Base-by-base conservation (phyloP, 2,797 vertebrate species). In the Brachyrhaphis roseni region DNA sequence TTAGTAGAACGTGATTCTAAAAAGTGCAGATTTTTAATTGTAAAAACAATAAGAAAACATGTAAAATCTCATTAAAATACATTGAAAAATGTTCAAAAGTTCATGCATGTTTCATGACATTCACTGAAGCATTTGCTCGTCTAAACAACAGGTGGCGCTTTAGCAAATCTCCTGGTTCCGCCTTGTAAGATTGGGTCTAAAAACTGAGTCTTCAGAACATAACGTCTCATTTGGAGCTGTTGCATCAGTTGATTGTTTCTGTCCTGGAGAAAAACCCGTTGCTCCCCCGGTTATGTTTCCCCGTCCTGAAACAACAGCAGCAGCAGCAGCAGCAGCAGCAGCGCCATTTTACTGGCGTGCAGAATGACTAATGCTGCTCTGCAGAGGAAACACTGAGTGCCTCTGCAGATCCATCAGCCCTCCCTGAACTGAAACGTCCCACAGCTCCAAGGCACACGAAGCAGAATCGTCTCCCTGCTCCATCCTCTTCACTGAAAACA, bases 341-440 rank as follows among this genome's bases (percentile, higher is more conserved):
- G 72, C 77, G 81, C 89, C 88, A 93, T 91, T 90, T 90, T 92
- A 78, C 84, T 74, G 81, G 78, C 80, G 5, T 84, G 83, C 91
- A 89, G 91, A 95, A 91, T 72, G 85, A 86, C 88, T 90, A 80
- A 89, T 55, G 84, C 86, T 90, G 91, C 84, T 88, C 78, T 83
- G 83, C 81, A 82, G 81, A 89, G 81, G 57, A 78, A 83, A 74
- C 81, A 41, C 83, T 20, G 77, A 46, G 80, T 53, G 76, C 57
- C 62, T 75, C 71, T 45, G 80, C 81, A 78, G 26, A 81, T 74
- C 72, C 73, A 55, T 78, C 85, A 72, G 68, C 45, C 59, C 70
- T 72, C 82, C 77, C 77, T 77, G 36, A 51, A 8, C 77, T 78
- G 57, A 78, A 72, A 62, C 68, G 26, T 59, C 72, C 53, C 43